Conservation (phyloP, 2,113 vertebrate species). For the Nothocercus nigrocapillus region DNA sequence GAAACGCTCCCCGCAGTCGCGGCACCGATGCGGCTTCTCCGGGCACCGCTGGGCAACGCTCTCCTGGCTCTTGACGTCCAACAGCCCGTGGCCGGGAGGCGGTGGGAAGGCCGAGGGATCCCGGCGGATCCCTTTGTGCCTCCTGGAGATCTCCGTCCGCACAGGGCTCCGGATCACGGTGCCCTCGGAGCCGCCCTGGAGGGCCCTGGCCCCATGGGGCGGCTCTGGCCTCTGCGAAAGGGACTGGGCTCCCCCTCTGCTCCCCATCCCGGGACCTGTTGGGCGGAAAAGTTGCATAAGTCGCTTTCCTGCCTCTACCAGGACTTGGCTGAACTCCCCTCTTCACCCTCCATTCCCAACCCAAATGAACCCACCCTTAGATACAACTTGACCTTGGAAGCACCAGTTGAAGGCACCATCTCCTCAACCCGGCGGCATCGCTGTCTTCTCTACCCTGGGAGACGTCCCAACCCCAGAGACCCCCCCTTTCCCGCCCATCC, state of each 20-base stretch:
- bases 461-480: too few relatives aligned
- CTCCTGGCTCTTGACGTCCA: neutral
- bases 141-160: neutral
- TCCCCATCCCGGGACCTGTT: neutral
- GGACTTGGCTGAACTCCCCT: too few relatives aligned
- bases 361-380: too few relatives aligned
- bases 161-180: fast-evolving
- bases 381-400: too few relatives aligned
- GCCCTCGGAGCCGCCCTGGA: neutral
- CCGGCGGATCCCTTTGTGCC: neutral
- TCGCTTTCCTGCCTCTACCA: too few relatives aligned
- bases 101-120: neutral
- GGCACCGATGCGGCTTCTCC: neutral
- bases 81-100: fast-evolving
- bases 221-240: fast-evolving
- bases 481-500: neutral
- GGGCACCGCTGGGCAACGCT: too few relatives aligned
- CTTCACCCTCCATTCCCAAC: neutral
- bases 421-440: too few relatives aligned
- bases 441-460: too few relatives aligned
- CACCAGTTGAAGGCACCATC: too few relatives aligned
- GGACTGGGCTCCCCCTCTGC: fast-evolving
- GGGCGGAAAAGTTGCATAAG: too few relatives aligned
- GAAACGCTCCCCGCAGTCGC: too few relatives aligned
- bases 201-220: fast-evolving